Evolutionary conservation across 1,140 invertebrate species (phyloP).

Genomic region (Meteorus sp.): DNA sequence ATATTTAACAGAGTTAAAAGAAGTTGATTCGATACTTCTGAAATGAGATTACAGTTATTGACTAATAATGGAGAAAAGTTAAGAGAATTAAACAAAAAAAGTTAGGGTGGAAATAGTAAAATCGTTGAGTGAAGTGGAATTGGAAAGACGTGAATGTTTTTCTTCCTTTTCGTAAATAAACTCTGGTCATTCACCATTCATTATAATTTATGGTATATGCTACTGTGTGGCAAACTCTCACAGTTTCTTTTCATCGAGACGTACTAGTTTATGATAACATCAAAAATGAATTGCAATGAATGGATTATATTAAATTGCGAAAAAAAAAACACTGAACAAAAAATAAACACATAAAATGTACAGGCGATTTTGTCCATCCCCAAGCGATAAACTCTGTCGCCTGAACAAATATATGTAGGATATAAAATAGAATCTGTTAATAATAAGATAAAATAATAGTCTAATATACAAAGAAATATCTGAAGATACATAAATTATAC

Average conservation of each 20-base stretch:
- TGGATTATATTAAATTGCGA: conserved; percentile 18
- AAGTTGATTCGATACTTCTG: conserved; percentile 28
- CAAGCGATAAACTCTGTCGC: conserved; percentile 22
- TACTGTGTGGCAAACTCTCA: neutral
- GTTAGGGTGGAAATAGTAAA: neutral
- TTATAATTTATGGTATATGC: neutral
- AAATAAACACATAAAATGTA: no score
- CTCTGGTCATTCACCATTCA: neutral
- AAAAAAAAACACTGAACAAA: no score
- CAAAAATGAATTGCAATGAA: conserved; percentile 6
- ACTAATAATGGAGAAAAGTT: neutral
- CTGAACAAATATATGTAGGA: conserved; percentile 35
- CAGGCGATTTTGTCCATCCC: conserved; percentile 9
- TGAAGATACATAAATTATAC: conserved; percentile 12
- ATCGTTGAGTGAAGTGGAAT: no score
- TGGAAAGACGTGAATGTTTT: no score
- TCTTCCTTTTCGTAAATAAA: no score
- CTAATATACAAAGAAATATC: conserved; percentile 14
- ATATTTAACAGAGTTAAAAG: conserved; percentile 11
- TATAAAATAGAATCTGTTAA: conserved; percentile 48
- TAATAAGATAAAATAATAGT: conserved; percentile 43
- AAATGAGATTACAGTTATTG: neutral
- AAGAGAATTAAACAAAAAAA: neutral
- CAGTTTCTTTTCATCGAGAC: neutral
- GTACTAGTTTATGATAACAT: conserved; percentile 18